Evolutionary conservation across 2,797 vertebrate species (phyloP).

Genomic region (Xerus rutilus): DNA sequence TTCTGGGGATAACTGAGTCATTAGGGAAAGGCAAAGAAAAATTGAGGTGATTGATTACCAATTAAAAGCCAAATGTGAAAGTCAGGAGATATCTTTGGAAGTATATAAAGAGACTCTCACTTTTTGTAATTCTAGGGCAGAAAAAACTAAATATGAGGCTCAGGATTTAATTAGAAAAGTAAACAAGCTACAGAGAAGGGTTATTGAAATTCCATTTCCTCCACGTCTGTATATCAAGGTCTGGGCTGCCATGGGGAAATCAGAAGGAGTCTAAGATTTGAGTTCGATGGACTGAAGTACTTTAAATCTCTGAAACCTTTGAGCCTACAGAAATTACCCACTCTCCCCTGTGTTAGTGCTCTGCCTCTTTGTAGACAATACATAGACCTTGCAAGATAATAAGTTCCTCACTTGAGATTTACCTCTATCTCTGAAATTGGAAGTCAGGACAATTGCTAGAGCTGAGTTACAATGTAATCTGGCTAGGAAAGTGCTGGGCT

Average conservation of each 20-base stretch:
- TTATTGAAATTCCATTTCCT: neutral
- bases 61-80: neutral
- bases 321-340: too few relatives aligned
- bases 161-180: neutral
- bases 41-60: neutral
- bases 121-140: neutral
- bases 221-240: neutral
- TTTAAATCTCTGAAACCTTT: neutral
- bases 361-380: neutral
- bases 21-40: neutral
- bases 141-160: neutral
- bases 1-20: neutral
- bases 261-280: neutral
- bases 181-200: neutral
- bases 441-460: neutral
- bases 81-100: neutral
- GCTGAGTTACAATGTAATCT: neutral
- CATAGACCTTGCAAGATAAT: neutral
- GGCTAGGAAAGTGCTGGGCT: neutral
- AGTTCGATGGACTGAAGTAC: neutral
- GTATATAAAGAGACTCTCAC: neutral
- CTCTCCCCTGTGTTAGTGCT: too few relatives aligned
- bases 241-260: neutral
- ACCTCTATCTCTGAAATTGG: neutral
- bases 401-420: neutral